These are phyloP conservation scores for Ruditapes philippinarum DNA, from an alignment of 1,140 invertebrate genomes.

Conservation along the genomic window DNA sequence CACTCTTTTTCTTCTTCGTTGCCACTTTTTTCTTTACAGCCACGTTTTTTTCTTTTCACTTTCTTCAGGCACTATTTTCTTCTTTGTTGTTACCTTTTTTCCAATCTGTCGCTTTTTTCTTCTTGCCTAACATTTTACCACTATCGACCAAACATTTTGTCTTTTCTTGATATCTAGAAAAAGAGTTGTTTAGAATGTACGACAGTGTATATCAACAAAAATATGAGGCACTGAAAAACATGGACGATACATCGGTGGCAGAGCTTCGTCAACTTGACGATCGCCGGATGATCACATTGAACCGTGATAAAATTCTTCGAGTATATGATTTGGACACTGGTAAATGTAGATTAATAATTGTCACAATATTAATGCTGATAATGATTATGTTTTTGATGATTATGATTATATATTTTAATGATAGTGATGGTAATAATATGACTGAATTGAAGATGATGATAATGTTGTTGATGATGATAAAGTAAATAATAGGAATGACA, in stretches of 20 bases:
- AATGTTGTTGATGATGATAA: too few relatives aligned
- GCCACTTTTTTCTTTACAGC: too few relatives aligned
- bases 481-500: too few relatives aligned
- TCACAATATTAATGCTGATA: too few relatives aligned
- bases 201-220: constrained; percentile 4
- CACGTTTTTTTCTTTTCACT: too few relatives aligned
- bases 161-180: too few relatives aligned
- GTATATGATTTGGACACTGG: constrained; percentile 47
- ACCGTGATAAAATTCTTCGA: constrained; percentile 30
- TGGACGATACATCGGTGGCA: not conserved
- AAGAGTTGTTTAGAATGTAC: constrained; percentile 43
- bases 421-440: too few relatives aligned
- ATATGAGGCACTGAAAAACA: not conserved
- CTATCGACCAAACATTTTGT: not conserved
- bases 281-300: not conserved
- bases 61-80: not conserved
- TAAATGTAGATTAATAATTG: too few relatives aligned
- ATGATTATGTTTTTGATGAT: too few relatives aligned
- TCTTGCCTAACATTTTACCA: not conserved
- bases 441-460: too few relatives aligned
- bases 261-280: constrained; percentile 1
- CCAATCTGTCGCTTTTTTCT: not conserved
- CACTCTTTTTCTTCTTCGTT: too few relatives aligned
- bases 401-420: too few relatives aligned
- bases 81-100: not conserved